Conservation (phyloP, 1,140 invertebrate genomes). For the Phthorimaea operculella region DNA sequence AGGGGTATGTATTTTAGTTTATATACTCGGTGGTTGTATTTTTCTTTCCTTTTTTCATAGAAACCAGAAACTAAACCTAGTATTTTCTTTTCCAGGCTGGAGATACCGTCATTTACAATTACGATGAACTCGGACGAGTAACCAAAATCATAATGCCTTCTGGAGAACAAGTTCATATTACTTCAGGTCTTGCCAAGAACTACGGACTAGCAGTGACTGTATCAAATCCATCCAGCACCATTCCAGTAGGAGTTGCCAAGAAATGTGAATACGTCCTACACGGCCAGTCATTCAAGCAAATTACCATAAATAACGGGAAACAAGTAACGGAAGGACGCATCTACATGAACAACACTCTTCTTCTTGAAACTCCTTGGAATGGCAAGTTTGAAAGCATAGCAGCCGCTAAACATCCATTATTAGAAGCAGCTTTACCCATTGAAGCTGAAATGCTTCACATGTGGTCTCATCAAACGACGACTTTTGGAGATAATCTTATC, state of each 20-base stretch:
- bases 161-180: slow-evolving; percentile 85
- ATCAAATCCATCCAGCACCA: slow-evolving; percentile 62
- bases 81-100: slow-evolving; percentile 71
- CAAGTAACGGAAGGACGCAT: slow-evolving; percentile 77
- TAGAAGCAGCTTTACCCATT: slow-evolving; percentile 88
- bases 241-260: slow-evolving; percentile 66
- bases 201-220: slow-evolving; percentile 81
- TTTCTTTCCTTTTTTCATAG: neutral
- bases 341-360: slow-evolving; percentile 82
- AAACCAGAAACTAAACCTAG: neutral
- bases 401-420: slow-evolving; percentile 84
- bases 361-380: slow-evolving; percentile 75
- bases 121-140: slow-evolving; percentile 87
- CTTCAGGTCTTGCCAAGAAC: slow-evolving; percentile 77
- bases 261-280: slow-evolving; percentile 69
- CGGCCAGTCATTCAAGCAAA: slow-evolving; percentile 68
- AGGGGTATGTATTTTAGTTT: slow-evolving; percentile 68
- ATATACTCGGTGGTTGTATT: slow-evolving; percentile 10
- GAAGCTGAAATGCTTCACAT: slow-evolving; percentile 92
- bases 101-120: slow-evolving; percentile 91
- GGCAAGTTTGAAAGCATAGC: slow-evolving; percentile 80
- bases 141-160: slow-evolving; percentile 88
- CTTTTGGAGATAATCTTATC: slow-evolving; percentile 77
- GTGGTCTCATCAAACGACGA: slow-evolving; percentile 83
- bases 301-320: slow-evolving; percentile 71